phyloP scores from a whole-genome alignment of 2,888 invertebrate species.

The Micoletzkya japonica region DNA sequence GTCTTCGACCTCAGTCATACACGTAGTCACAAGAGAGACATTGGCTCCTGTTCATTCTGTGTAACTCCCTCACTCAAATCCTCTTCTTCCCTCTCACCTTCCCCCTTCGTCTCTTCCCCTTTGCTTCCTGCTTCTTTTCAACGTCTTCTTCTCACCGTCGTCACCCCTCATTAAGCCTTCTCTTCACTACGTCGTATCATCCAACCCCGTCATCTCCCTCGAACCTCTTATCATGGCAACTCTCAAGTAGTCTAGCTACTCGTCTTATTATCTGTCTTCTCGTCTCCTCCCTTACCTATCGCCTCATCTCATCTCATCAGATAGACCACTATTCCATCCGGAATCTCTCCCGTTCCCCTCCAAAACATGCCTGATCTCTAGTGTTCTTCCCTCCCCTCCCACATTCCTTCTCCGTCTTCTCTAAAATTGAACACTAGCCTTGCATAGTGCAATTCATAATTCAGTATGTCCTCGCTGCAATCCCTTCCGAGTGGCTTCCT shows the following conservation, averaged over 20 bases:
- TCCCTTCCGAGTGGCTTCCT: constrained; percentile 27
- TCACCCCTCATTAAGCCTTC: neutral
- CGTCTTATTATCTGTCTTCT: neutral
- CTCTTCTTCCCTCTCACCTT: constrained; percentile 19
- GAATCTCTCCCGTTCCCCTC: neutral
- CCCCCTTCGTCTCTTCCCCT: constrained; percentile 27
- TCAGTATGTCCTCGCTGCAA: neutral
- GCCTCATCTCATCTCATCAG: neutral
- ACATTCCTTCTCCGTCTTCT: neutral
- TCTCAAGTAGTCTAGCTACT: neutral
- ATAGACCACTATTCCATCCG: neutral
- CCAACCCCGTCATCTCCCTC: neutral
- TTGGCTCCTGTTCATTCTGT: constrained; percentile 6
- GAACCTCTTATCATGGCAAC: neutral
- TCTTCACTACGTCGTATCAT: too few relatives aligned
- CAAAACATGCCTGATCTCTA: neutral
- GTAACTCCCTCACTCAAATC: neutral
- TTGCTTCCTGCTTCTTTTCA: constrained; percentile 25
- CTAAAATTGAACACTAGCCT: neutral
- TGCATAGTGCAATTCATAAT: constrained; percentile 3
- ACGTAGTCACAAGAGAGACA: neutral
- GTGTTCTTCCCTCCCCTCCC: neutral
- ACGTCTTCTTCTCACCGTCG: constrained; percentile 27
- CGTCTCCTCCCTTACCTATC: neutral
- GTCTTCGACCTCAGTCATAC: neutral